Percentiles rank a stretch among this genome's conserved stretches.
phyloP scores from a whole-genome alignment of 2,113 vertebrate genomes.

The Mirounga angustirostris region DNA sequence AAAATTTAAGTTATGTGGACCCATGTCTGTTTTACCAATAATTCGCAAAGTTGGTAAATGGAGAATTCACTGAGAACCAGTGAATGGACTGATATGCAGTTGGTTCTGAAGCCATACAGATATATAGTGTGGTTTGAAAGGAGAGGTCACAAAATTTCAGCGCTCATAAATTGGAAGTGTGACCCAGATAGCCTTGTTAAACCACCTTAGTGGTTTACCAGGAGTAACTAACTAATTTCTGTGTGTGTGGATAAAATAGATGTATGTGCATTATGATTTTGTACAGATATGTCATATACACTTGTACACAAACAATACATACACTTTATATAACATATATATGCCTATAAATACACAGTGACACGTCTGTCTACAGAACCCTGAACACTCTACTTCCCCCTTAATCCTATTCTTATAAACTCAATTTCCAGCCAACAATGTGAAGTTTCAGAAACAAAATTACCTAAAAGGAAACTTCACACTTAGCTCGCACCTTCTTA shows the following conservation, averaged over 20 bases:
- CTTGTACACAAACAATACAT: not conserved
- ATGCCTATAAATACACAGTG: not conserved
- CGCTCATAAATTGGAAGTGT: not conserved
- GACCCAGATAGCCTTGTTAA: not conserved
- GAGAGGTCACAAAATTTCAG: not conserved
- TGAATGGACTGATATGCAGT: not conserved
- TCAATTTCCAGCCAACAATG: conserved; percentile 21
- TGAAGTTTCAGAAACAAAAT: conserved; percentile 44
- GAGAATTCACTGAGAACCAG: not conserved
- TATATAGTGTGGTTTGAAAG: not conserved
- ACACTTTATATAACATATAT: not conserved
- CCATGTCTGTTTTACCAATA: not conserved
- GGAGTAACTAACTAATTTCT: not conserved
- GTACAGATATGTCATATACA: not conserved
- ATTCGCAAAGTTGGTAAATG: not conserved
- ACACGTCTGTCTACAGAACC: not conserved
- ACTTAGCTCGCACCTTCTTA: not conserved
- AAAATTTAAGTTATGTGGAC: not conserved
- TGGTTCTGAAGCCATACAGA: not conserved
- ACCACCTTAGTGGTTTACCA: not conserved
- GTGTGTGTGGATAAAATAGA: not conserved
- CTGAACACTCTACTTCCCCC: not conserved
- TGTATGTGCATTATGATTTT: not conserved
- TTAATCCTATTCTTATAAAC: conserved; percentile 14
- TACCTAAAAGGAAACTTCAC: conserved; percentile 53